Evolutionary conservation across 2,888 invertebrate species (phyloP), one percentile per base, ranked within the genome.

Genomic region (Agrilus cyanescens): DNA sequence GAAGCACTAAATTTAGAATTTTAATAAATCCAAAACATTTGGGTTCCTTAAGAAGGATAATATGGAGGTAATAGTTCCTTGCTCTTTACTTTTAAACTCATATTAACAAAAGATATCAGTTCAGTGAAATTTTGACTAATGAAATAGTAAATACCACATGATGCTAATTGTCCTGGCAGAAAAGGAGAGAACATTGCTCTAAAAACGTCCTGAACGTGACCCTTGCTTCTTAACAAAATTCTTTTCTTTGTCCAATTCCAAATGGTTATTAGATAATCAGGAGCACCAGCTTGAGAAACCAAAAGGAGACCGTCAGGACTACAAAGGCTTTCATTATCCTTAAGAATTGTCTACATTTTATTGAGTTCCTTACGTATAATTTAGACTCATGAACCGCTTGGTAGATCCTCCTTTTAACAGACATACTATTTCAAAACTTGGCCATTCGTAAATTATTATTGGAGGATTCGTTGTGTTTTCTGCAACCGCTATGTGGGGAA

Each of bases 251-350:
- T 72, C 93, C 93, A 94, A 56, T 84, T 78, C 91, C 91, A 94
- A 44, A 94, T 78, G 0, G 91, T 91, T 31, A 93, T 71, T 62
- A 84, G 79, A 60, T 80, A 88, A 62, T 94, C 93, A 0, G 93
- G 93, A 46, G 83, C 80, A 7, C 82, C 84, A 1, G 89, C 89
- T 59, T 87, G 84, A 0, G 87, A 85, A 0, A 82, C 86, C 43
- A 94, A 64, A 35, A 89, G 63, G 42, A 80, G 76, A 1, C 93
- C 94, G 53, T 84, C 80, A 3, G 83, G 80, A 57, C 89, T 91
- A 59, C 12, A 67, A 65, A 40, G 38, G 13, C 13, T 15, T 6
- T 14, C 8, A 46, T 38, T 18, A 15, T 16, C 6, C n/a, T 36
- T 36, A 13, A n/a, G 8, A 7, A 2, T 12, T 16, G 12, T 15